Conservation (phyloP, 2,888 invertebrate species). For the Cantharis flavilabris region DNA sequence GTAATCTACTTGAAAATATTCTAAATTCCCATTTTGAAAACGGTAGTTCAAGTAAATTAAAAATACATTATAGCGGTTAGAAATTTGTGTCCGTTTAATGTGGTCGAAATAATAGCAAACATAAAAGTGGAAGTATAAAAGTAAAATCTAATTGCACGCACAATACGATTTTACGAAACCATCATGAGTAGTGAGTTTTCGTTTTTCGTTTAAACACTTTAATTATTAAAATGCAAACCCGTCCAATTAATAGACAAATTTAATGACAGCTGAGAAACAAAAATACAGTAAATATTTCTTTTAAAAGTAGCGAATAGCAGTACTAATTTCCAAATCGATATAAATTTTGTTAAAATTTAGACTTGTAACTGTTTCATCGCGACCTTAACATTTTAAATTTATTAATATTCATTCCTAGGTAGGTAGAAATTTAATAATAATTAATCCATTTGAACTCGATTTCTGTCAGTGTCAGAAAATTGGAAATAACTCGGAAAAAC, state of each 20-base stretch:
- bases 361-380: neutral
- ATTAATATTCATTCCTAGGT: neutral
- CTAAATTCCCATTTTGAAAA: neutral
- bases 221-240: neutral
- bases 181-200: neutral
- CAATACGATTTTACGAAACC: neutral
- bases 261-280: neutral
- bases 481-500: too few species aligned
- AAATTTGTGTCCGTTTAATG: neutral
- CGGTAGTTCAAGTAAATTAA: neutral
- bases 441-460: neutral
- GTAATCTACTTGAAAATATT: neutral
- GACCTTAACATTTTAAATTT: neutral
- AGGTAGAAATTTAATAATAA: neutral
- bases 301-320: neutral
- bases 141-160: neutral
- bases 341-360: neutral
- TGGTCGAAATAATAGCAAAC: neutral
- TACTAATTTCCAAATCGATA: neutral
- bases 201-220: neutral
- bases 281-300: neutral
- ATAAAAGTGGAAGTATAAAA: neutral
- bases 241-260: neutral
- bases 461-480: neutral
- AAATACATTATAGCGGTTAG: neutral